phyloP scores from a whole-genome alignment of 2,113 vertebrate species.

The Ovis aries region DNA sequence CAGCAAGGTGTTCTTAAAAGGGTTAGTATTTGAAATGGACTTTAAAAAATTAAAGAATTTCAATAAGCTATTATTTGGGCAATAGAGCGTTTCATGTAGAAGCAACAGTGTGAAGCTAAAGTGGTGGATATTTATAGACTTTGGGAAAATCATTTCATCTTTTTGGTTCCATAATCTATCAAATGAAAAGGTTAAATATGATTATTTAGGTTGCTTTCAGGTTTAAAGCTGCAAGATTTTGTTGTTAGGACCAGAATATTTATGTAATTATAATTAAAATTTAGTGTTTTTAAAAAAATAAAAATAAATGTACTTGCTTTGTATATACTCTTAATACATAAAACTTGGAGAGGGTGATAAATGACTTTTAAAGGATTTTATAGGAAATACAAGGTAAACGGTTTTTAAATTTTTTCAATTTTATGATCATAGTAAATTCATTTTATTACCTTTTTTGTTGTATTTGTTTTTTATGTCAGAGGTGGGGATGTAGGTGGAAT shows the following conservation, averaged over 20 bases:
- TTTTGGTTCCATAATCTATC: neutral
- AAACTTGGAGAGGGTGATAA: neutral
- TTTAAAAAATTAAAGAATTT: constrained; percentile 8
- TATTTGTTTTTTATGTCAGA: neutral
- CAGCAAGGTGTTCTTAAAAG: neutral
- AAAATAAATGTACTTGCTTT: neutral
- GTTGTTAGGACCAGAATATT: neutral
- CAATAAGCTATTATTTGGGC: neutral
- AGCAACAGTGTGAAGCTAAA: neutral
- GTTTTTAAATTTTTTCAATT: neutral
- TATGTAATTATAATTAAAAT: neutral
- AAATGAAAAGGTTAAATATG: neutral
- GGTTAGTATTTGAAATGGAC: neutral
- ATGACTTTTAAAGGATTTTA: neutral
- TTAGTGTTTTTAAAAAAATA: neutral
- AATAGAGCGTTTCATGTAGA: neutral
- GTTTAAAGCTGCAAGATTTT: neutral
- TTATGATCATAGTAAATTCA: constrained; percentile 8
- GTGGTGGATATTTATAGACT: neutral
- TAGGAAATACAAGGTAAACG: constrained; percentile 15
- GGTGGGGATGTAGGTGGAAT: neutral
- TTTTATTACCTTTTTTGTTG: neutral
- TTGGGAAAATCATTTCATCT: neutral
- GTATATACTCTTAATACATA: neutral
- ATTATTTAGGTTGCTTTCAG: neutral